Evolutionary conservation across 2,888 invertebrate genomes (phyloP).

Genomic region (Cataglyphis cursor): DNA sequence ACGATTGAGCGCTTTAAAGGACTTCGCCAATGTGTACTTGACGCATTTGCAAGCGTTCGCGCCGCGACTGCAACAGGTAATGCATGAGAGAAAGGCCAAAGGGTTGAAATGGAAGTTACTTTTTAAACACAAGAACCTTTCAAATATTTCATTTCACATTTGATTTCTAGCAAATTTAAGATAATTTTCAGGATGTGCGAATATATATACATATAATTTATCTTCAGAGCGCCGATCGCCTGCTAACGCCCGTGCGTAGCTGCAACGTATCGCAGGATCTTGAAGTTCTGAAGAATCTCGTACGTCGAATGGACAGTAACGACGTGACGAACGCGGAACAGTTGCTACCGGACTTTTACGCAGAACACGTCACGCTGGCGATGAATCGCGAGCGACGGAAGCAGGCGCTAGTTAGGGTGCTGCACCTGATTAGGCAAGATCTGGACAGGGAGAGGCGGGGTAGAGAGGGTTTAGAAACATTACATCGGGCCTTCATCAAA

Average conservation of each 20-base stretch:
- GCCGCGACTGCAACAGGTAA: constrained; percentile 92
- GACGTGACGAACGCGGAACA: constrained; percentile 92
- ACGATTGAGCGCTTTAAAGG: constrained; percentile 93
- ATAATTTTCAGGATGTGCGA: background rate
- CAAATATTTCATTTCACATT: too few relatives aligned
- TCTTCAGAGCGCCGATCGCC: constrained; percentile 90
- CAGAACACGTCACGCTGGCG: constrained; percentile 96
- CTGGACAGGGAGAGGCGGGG: constrained; percentile 96
- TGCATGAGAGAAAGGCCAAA: constrained; percentile 8
- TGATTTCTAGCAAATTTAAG: too few relatives aligned
- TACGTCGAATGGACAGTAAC: constrained; percentile 90
- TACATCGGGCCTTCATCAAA: constrained; percentile 95
- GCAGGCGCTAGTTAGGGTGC: constrained; percentile 93
- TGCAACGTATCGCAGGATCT: constrained; percentile 90
- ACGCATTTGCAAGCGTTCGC: constrained; percentile 90
- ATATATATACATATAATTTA: background rate
- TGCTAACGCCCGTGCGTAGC: constrained; percentile 90
- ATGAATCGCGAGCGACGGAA: constrained; percentile 97
- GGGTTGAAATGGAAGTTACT: background rate
- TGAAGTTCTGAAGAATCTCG: constrained; percentile 90
- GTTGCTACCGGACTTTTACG: constrained; percentile 96
- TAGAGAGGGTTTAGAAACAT: constrained; percentile 95
- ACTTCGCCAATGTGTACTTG: constrained; percentile 88
- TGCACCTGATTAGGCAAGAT: constrained; percentile 95
- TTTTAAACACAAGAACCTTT: too few relatives aligned